Conservation (phyloP, 2,113 vertebrate species). For the Lepus timidus region DNA sequence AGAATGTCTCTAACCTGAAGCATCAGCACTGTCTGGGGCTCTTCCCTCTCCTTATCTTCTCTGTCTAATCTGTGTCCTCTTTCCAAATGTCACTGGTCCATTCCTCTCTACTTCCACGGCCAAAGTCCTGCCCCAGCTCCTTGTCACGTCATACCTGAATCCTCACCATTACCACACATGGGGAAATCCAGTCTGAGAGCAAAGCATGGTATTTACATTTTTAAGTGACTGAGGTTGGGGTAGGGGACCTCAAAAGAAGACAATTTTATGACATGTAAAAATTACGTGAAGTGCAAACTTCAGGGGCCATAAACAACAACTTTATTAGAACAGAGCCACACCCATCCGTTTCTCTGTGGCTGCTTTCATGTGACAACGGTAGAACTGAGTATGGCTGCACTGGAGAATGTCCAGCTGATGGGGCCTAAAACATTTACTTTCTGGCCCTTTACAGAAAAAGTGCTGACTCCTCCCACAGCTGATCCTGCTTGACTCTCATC, state of each 20-base stretch:
- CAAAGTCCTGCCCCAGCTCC: not conserved
- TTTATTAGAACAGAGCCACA: not conserved
- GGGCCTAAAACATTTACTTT: not conserved
- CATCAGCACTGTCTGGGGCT: not conserved
- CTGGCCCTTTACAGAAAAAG: not conserved
- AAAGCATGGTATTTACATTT: not conserved
- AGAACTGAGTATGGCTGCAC: not conserved
- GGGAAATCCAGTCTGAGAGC: conserved; percentile 36
- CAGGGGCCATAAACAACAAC: not conserved
- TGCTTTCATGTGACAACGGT: not conserved
- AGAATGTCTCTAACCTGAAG: not conserved
- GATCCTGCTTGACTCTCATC: not conserved
- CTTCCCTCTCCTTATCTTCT: not conserved
- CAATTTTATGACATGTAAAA: not conserved
- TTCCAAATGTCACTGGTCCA: conserved; percentile 9
- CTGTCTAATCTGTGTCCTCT: conserved; percentile 35
- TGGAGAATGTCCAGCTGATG: not conserved
- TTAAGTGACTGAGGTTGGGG: not conserved
- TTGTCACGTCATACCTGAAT: not conserved
- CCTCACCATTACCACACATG: not conserved
- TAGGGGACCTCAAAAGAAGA: not conserved
- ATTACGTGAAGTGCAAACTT: conserved; percentile 24
- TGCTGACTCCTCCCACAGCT: not conserved
- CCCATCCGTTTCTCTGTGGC: not conserved
- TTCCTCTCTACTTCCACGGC: not conserved